Percentiles rank a stretch among this genome's conserved stretches.
Evolutionary conservation across 2,888 invertebrate species (phyloP).

Genomic region (Oscheius sp.): DNA sequence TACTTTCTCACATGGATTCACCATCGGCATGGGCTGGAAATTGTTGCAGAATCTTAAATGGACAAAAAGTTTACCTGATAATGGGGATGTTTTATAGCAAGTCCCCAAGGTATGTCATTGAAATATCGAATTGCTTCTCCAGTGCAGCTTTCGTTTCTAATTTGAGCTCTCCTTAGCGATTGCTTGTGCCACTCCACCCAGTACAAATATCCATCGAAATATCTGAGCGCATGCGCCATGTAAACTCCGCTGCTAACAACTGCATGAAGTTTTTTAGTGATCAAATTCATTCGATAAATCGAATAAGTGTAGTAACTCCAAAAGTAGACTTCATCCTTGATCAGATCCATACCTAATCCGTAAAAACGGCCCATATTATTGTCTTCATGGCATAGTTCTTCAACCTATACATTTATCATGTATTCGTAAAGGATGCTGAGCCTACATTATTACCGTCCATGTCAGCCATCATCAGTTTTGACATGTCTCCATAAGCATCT

Average conservation of each 20-base stretch:
- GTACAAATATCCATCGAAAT: conserved; percentile 56
- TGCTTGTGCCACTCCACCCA: conserved; percentile 59
- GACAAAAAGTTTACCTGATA: conserved; percentile 50
- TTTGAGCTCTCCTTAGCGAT: conserved; percentile 48
- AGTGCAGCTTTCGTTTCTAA: conserved; percentile 28
- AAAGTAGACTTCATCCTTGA: conserved; percentile 57
- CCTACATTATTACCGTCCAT: conserved; percentile 90
- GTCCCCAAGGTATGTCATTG: conserved; percentile 54
- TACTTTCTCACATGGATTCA: not conserved
- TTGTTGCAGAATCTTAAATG: too few relatives aligned
- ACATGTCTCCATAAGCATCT: conserved; percentile 77
- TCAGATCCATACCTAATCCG: conserved; percentile 55
- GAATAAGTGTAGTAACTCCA: conserved; percentile 48
- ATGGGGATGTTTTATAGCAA: conserved; percentile 59
- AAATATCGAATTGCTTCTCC: conserved; percentile 45
- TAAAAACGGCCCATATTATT: conserved; percentile 37
- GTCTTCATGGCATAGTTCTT: conserved; percentile 52
- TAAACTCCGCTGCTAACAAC: conserved; percentile 51
- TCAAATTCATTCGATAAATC: conserved; percentile 57
- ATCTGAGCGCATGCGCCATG: conserved; percentile 50
- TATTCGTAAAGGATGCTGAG: too few relatives aligned
- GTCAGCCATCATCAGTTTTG: conserved; percentile 91
- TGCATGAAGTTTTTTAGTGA: conserved; percentile 41
- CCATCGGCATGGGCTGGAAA: not conserved
- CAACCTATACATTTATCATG: conserved; percentile 38